Base-by-base conservation (phyloP, 2,113 vertebrate genomes). In the Pseudopodoces humilis region DNA sequence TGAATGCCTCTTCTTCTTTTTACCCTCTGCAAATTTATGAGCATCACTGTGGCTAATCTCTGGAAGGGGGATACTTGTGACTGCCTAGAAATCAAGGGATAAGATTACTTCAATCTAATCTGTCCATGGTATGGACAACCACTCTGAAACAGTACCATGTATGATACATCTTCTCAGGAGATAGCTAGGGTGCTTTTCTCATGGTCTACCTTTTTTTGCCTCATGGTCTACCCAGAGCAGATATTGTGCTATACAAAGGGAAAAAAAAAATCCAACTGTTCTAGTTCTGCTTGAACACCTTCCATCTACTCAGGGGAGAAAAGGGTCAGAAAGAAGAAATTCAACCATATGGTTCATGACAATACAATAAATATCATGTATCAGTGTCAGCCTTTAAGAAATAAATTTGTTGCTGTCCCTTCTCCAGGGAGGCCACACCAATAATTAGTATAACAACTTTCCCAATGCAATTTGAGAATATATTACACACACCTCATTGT, bases 401-500 rank as follows among this genome's bases (percentile, higher is more conserved):
- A 84, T 44, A 74, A 55, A 86, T 86, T 47, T 39, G 5, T 44
- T 68, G 11, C 41, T 80, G 11, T 67, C 24, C 3, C 44, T 71
- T 67, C 20, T 86, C 44, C 62, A 64, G 44, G 71, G 37, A 84
- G 86, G 35, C 3, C n/a, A 67, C 11, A 65, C 13, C 21, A 83
- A 72, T 19, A 74, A 17, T 37, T 70, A 80, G 52, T 0, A 0
- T 27, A n/a, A 19, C n/a, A 87, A 14, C 11, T 47, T 84, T 76
- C 44, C 16, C 25, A 83, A 21, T 25, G 15, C 15, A 64, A 15
- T 75, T 55, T 46, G 58, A 84, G 30, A 86, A 58, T 70, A 30
- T 33, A 50, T 52, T 74, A 68, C 60, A 83, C 98, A 80, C 50
- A 99, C 99, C 99, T 99, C 99, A 3, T 99, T 99, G 96, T 99